Evolutionary conservation across 2,113 vertebrate genomes (phyloP).

Genomic region (Lampris megalopsis): DNA sequence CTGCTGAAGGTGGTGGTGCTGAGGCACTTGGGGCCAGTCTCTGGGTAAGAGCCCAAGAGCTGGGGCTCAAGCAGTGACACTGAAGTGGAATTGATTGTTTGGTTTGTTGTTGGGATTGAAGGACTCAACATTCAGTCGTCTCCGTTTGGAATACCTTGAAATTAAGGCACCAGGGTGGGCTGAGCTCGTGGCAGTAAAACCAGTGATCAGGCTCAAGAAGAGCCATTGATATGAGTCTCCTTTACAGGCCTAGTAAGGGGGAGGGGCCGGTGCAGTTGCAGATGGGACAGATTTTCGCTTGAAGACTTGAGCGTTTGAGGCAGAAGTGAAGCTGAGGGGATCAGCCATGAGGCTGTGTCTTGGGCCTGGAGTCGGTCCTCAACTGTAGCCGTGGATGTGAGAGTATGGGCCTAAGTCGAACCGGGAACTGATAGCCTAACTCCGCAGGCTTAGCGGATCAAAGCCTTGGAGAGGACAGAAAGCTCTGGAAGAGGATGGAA

Average conservation of each 20-base stretch:
- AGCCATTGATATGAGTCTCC: conserved; percentile 11
- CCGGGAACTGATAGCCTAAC: conserved; percentile 72
- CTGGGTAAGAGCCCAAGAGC: conserved; percentile 17
- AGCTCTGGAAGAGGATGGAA: conserved; percentile 62
- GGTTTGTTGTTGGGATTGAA: background rate
- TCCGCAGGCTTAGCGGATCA: conserved; percentile 75
- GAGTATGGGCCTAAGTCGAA: conserved; percentile 71
- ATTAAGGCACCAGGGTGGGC: conserved; percentile 8
- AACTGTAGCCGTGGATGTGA: conserved; percentile 46
- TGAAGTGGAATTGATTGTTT: background rate
- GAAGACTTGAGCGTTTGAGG: conserved; percentile 34
- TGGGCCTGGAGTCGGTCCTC: conserved; percentile 51
- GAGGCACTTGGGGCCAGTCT: conserved; percentile 30
- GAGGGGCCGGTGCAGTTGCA: conserved; percentile 5
- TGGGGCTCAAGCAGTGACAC: background rate
- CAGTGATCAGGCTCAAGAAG: conserved; percentile 3
- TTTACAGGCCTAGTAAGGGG: background rate
- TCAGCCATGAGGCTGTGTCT: conserved; percentile 57
- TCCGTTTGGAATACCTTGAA: conserved; percentile 9
- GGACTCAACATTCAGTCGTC: conserved; percentile 22
- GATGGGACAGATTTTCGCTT: conserved; percentile 21
- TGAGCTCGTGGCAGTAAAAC: background rate
- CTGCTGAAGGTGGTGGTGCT: conserved; percentile 61
- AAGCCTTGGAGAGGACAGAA: conserved; percentile 69
- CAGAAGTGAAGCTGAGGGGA: conserved; percentile 56